These are phyloP conservation scores for Oligia strigilis DNA, from an alignment of 2,888 invertebrate species.

Conservation along the genomic window DNA sequence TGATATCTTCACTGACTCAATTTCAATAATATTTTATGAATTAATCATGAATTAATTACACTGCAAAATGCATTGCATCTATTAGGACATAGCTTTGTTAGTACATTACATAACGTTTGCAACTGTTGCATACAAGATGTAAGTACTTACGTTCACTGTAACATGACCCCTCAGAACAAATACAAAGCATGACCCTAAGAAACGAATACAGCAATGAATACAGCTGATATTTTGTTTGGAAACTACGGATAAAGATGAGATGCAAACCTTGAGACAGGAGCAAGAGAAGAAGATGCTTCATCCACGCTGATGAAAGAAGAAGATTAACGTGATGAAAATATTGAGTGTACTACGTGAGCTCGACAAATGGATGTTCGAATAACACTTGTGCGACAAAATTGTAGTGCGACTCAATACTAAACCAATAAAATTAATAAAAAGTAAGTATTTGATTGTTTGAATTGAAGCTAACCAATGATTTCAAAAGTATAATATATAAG, in stretches of 20 bases:
- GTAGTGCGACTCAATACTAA: too few species aligned
- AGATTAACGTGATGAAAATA: neutral
- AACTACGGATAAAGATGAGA: neutral
- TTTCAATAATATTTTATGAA: conserved; percentile 46
- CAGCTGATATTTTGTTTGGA: neutral
- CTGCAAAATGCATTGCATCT: conserved; percentile 30
- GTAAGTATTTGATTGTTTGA: conserved; percentile 28
- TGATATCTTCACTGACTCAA: conserved; percentile 59
- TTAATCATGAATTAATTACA: conserved; percentile 22
- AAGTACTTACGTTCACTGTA: conserved; percentile 33
- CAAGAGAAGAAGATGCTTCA: neutral
- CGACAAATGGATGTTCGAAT: too few species aligned
- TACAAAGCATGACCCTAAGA: too few species aligned
- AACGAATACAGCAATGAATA: neutral
- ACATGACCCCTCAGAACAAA: too few species aligned
- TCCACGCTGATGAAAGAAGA: neutral
- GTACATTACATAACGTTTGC: conserved; percentile 74
- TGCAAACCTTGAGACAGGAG: neutral
- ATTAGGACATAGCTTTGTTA: conserved; percentile 65
- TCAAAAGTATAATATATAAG: too few species aligned
- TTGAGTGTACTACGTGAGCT: too few species aligned
- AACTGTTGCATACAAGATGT: conserved; percentile 67
- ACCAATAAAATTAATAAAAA: conserved; percentile 2
- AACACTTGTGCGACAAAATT: too few species aligned
- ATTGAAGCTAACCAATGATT: neutral